phyloP scores from a whole-genome alignment of 2,888 invertebrate species.

The Crematogaster levior region DNA sequence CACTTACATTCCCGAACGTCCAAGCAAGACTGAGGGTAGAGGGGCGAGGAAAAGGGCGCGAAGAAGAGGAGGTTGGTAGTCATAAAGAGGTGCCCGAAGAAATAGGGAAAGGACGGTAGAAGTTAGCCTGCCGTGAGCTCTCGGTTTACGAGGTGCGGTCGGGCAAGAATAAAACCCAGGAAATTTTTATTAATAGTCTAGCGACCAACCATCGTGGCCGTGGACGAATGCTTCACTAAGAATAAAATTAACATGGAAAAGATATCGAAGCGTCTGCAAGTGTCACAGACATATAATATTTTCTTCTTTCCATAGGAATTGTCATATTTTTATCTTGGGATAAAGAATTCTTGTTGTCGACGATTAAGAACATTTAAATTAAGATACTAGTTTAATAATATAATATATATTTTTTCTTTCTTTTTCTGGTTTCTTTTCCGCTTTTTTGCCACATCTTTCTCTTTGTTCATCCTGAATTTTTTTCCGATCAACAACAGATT shows the following conservation, averaged over 20 bases:
- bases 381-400: neutral
- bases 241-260: conserved; percentile 70
- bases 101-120: conserved; percentile 51
- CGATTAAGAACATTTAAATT: conserved; percentile 15
- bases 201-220: conserved; percentile 58
- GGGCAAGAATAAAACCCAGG: conserved; percentile 64
- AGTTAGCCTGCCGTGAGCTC: conserved; percentile 57
- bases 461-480: neutral
- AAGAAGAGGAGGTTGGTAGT: conserved; percentile 40
- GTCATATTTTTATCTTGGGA: conserved; percentile 8
- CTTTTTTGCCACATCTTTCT: neutral
- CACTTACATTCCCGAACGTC: conserved; percentile 69
- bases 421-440: neutral
- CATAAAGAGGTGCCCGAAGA: conserved; percentile 68
- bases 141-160: conserved; percentile 69
- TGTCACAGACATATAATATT: conserved; percentile 61
- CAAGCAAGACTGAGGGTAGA: conserved; percentile 23
- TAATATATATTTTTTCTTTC: neutral
- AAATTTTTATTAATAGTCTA: conserved; percentile 74
- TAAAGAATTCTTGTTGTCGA: neutral
- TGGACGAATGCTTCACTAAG: conserved; percentile 54
- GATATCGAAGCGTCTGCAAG: conserved; percentile 54
- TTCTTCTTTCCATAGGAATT: conserved; percentile 11
- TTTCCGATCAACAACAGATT: neutral
- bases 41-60: neutral